Conservation (phyloP, 2,888 invertebrate genomes). For the Caenorhabditis angaria region DNA sequence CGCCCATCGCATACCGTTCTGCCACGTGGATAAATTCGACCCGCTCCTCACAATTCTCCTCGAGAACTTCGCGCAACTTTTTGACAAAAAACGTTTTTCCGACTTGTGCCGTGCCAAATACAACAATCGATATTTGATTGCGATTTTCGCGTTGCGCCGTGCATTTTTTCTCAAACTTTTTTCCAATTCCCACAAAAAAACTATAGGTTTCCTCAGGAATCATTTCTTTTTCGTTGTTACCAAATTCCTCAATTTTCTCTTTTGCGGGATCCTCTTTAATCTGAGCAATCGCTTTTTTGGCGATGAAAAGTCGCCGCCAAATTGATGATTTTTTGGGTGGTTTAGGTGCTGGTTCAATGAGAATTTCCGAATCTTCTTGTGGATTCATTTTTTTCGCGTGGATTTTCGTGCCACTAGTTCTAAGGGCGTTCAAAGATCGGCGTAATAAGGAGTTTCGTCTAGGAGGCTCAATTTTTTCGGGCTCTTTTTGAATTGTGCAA, state of each 20-base stretch:
- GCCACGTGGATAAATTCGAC: slow-evolving; percentile 20
- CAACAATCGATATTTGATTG: slow-evolving; percentile 23
- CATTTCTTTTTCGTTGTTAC: slow-evolving; percentile 7
- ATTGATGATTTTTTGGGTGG: slow-evolving; percentile 12
- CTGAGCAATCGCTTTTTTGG: background rate
- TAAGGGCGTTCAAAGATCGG: slow-evolving; percentile 23
- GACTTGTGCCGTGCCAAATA: slow-evolving; percentile 27
- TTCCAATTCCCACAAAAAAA: slow-evolving; percentile 33
- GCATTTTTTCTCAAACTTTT: slow-evolving; percentile 28
- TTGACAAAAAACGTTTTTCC: slow-evolving; percentile 32
- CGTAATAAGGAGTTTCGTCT: slow-evolving; percentile 34
- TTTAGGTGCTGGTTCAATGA: background rate
- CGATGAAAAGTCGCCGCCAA: slow-evolving; percentile 20
- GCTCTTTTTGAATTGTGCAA: slow-evolving; percentile 1
- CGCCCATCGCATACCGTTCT: slow-evolving; percentile 30
- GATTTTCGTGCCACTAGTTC: slow-evolving; percentile 6
- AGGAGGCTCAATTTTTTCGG: background rate
- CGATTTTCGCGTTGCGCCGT: no score
- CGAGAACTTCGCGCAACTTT: background rate
- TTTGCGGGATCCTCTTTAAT: background rate
- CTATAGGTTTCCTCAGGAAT: slow-evolving; percentile 3
- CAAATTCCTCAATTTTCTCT: background rate
- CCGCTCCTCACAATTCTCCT: background rate
- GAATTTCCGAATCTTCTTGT: slow-evolving; percentile 1
- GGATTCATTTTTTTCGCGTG: background rate